A percentile compares a stretch with the other conserved stretches of the same genome.
These are phyloP conservation scores for Rhorus exstirpatorius DNA, from an alignment of 2,888 invertebrate species.

Conservation along the genomic window DNA sequence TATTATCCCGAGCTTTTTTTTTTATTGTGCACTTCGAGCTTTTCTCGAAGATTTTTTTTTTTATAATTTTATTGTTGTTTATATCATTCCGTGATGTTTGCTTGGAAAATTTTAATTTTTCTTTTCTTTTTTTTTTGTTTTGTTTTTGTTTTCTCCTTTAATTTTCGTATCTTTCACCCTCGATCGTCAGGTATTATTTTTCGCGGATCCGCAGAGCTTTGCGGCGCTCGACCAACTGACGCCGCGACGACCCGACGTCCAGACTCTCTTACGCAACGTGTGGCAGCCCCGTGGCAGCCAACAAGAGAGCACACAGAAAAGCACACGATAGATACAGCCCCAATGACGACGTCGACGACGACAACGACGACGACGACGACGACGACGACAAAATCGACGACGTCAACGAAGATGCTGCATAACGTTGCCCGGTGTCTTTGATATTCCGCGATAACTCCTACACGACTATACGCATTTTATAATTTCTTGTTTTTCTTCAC, in stretches of 20 bases:
- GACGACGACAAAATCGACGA: constrained; percentile 57
- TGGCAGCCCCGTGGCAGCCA: constrained; percentile 67
- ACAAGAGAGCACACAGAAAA: constrained; percentile 60
- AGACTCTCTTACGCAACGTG: constrained; percentile 82
- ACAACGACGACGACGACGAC: constrained; percentile 53
- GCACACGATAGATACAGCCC: constrained; percentile 64
- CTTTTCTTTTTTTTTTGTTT: constrained; percentile 35
- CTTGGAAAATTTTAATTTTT: not conserved
- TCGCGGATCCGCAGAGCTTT: constrained; percentile 77
- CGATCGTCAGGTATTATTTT: constrained; percentile 58
- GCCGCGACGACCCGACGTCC: constrained; percentile 80
- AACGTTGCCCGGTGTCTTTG: constrained; percentile 55
- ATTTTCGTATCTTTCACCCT: constrained; percentile 1
- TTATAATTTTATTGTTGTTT: not conserved
- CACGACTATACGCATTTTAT: no score
- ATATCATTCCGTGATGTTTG: constrained; percentile 27
- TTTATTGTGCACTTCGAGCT: not conserved
- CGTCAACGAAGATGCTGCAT: constrained; percentile 65
- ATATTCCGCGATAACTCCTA: not conserved
- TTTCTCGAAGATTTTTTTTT: constrained; percentile 6
- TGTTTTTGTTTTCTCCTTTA: constrained; percentile 17
- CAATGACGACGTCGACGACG: constrained; percentile 15
- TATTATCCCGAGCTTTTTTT: not conserved
- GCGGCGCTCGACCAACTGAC: constrained; percentile 80
- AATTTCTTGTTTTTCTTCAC: no score